Conservation (phyloP, 1,140 invertebrate genomes). For the Eupristina koningsbergeri region DNA sequence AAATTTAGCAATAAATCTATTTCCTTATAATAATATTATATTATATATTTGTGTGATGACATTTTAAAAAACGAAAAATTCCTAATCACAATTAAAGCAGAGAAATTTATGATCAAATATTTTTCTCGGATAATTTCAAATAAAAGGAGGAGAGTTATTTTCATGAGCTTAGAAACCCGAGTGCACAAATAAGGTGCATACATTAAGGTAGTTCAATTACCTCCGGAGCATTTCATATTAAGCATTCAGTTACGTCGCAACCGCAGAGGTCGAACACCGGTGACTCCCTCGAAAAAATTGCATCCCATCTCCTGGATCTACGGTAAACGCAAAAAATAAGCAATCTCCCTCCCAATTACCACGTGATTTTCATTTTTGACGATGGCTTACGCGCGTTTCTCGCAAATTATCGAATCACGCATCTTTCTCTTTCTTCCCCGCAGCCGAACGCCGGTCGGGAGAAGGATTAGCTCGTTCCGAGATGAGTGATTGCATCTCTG, state of each 20-base stretch:
- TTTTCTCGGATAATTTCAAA: too few species aligned
- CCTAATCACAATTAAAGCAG: too few species aligned
- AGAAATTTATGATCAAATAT: too few species aligned
- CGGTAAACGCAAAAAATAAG: neutral
- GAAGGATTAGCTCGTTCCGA: neutral
- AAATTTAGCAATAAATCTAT: too few species aligned
- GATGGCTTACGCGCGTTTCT: neutral
- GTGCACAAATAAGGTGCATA: neutral
- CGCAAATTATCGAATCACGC: constrained; percentile 25
- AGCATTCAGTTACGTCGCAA: constrained; percentile 8
- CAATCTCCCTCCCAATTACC: neutral
- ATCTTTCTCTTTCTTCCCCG: neutral
- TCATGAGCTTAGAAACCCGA: neutral
- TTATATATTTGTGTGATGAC: too few species aligned
- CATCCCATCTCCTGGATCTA: neutral
- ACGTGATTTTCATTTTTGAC: constrained; percentile 23
- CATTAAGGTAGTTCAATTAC: neutral
- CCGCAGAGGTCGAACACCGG: neutral
- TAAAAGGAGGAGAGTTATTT: too few species aligned
- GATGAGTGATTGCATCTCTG: constrained; percentile 17
- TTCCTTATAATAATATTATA: too few species aligned
- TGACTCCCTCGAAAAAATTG: neutral
- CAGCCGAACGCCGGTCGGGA: neutral
- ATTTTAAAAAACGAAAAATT: too few species aligned
- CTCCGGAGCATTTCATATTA: neutral